A percentile compares a stretch with the other conserved stretches of the same genome.
Conservation (phyloP, 2,797 vertebrate genomes). For the Gorsachius magnificus region DNA sequence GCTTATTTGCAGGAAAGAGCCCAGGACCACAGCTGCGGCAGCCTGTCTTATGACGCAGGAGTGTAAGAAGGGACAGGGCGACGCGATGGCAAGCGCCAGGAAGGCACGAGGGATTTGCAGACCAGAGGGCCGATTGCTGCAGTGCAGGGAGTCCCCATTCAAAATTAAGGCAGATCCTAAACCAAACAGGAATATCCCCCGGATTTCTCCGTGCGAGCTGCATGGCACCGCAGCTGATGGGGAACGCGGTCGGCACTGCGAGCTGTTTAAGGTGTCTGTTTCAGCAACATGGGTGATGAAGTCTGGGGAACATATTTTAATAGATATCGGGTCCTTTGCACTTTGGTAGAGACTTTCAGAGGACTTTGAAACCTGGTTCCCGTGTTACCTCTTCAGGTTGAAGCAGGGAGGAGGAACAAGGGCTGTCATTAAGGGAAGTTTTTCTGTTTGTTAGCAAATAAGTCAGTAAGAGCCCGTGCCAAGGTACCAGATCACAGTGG, state of each 20-base stretch:
- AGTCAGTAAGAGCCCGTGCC: background rate
- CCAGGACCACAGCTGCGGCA: background rate
- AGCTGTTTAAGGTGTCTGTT: background rate
- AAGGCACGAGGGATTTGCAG: background rate
- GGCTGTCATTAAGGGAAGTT: background rate
- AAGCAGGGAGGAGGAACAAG: background rate
- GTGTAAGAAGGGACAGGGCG: background rate
- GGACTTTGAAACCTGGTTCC: background rate
- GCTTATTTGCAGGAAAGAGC: constrained; percentile 9
- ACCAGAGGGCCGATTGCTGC: background rate
- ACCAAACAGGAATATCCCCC: background rate
- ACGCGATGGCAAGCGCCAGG: background rate
- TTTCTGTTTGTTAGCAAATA: background rate
- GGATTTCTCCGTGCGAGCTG: fast-evolving
- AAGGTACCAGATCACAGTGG: fast-evolving
- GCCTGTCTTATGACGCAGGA: background rate
- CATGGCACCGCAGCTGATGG: background rate
- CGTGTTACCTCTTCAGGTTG: background rate
- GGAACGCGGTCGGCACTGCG: fast-evolving
- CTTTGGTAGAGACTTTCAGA: background rate
- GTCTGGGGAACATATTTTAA: background rate
- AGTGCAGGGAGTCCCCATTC: background rate
- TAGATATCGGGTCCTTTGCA: background rate
- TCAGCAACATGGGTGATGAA: background rate
- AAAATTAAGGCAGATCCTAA: background rate